Evolutionary conservation across 2,113 vertebrate species (phyloP), one percentile per base, ranked within the genome.

Genomic region (Sturnus vulgaris): DNA sequence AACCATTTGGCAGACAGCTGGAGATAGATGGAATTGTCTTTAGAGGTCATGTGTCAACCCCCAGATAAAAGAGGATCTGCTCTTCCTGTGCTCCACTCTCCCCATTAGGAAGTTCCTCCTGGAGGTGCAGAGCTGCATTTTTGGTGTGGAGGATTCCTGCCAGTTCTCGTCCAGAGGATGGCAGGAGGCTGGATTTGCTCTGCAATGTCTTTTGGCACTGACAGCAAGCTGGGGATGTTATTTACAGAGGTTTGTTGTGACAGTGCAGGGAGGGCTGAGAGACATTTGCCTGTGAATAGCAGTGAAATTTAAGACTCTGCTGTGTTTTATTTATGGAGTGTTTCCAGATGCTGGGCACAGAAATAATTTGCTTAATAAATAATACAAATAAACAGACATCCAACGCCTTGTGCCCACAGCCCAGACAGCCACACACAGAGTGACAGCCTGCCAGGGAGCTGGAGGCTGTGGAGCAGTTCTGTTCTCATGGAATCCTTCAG

Each of bases 311-410:
- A 96, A 73, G 47, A 42, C 86, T 84, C 65, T 4, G 2, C 59
- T 65, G 49, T 91, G 83, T 65, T 93, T 92, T 91, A 91, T 93
- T 96, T 91, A 96, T 66, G 92, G 25, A 3, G 3, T 50, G 19
- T 52, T 93, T 89, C 88, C 83, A 89, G 85, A 75, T 91, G 95
- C 42, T n/a, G 39, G 50, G 88, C 57, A 82, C 50, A 85, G 83
- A 91, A 94, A 96, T 96, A 5, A 89, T 96, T 95, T 94, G 82
- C 47, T 94, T 95, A 94, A 93, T 97, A 96, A 96, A 97, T 86
- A 91, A 94, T 65, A 73, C 59, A 88, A 78, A 92, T 65, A 96
- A 95, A 88, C 49, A 91, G 70, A n/a, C 31, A 65, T 70, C n/a
- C 53, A 30, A 65, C 1, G 37, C 40, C 52, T 82, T 9, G 31